phyloP scores from a whole-genome alignment of 1,140 invertebrate species.

The Spodoptera frugiperda region DNA sequence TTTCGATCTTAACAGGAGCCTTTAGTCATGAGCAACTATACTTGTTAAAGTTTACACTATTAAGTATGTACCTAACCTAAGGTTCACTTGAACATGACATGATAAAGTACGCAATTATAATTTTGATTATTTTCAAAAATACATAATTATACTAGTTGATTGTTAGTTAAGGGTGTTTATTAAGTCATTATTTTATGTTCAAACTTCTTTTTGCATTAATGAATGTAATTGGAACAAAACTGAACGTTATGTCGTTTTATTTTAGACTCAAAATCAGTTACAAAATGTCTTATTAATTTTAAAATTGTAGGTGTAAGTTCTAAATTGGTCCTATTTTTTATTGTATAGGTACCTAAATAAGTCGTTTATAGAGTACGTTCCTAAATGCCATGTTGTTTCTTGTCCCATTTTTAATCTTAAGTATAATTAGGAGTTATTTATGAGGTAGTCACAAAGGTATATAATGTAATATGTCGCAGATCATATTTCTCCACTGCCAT shows the following conservation, averaged over 20 bases:
- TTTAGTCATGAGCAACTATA: too few species aligned
- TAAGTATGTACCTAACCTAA: too few species aligned
- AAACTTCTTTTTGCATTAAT: not conserved
- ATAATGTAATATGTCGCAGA: not conserved
- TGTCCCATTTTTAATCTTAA: constrained; percentile 2
- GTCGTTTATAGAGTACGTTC: constrained; percentile 24
- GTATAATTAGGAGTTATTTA: not conserved
- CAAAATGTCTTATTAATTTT: not conserved
- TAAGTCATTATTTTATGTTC: too few species aligned
- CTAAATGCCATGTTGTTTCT: constrained; percentile 32
- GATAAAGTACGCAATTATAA: too few species aligned
- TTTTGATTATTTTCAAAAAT: too few species aligned
- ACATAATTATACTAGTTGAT: too few species aligned
- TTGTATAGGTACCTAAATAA: not conserved
- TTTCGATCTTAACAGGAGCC: too few species aligned
- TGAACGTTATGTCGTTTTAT: not conserved
- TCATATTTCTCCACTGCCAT: too few species aligned
- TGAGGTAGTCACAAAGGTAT: not conserved
- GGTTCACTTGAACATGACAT: too few species aligned
- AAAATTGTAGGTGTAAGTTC: not conserved
- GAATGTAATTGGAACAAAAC: constrained; percentile 3
- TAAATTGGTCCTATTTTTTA: not conserved
- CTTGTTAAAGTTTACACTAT: too few species aligned
- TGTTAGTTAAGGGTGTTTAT: too few species aligned
- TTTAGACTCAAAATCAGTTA: not conserved